phyloP scores from a whole-genome alignment of 2,797 vertebrate genomes.

The Coccyzus lansbergi region DNA sequence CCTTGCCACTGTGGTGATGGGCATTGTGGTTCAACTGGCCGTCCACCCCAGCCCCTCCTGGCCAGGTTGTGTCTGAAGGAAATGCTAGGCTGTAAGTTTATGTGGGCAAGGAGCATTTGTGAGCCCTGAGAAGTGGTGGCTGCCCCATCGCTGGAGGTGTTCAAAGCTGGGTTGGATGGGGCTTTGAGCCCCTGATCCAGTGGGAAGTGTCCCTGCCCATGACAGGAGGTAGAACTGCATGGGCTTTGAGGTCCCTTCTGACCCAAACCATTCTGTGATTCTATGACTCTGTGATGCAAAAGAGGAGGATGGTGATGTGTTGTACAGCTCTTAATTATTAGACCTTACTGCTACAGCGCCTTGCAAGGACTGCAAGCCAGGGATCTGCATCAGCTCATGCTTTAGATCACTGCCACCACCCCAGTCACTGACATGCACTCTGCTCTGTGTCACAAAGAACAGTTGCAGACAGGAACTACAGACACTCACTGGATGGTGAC shows the following conservation, averaged over 20 bases:
- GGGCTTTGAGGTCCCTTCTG: too few species aligned
- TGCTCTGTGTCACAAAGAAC: neutral
- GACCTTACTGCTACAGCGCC: neutral
- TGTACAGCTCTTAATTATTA: too few species aligned
- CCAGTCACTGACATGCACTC: neutral
- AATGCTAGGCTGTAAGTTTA: neutral
- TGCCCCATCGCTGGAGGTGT: too few species aligned
- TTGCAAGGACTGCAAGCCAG: neutral
- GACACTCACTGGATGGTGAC: fast-evolving
- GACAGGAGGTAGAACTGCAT: too few species aligned
- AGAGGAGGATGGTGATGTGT: fast-evolving
- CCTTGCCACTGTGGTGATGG: fast-evolving
- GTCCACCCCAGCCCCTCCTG: neutral
- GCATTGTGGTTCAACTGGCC: fast-evolving
- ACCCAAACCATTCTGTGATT: too few species aligned
- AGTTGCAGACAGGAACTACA: fast-evolving
- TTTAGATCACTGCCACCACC: fast-evolving
- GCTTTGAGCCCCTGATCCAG: too few species aligned
- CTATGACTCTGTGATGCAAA: too few species aligned
- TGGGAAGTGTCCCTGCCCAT: too few species aligned
- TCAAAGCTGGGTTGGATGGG: too few species aligned
- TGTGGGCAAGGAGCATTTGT: neutral
- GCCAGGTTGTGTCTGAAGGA: too few species aligned
- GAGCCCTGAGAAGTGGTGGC: too few species aligned
- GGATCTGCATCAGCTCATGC: neutral